Percentiles rank a stretch among this genome's conserved stretches.
These are phyloP conservation scores for Pelagia noctiluca DNA, from an alignment of 30 jellyfish, hydroid and myxozoan genomes.

Conservation along the genomic window DNA sequence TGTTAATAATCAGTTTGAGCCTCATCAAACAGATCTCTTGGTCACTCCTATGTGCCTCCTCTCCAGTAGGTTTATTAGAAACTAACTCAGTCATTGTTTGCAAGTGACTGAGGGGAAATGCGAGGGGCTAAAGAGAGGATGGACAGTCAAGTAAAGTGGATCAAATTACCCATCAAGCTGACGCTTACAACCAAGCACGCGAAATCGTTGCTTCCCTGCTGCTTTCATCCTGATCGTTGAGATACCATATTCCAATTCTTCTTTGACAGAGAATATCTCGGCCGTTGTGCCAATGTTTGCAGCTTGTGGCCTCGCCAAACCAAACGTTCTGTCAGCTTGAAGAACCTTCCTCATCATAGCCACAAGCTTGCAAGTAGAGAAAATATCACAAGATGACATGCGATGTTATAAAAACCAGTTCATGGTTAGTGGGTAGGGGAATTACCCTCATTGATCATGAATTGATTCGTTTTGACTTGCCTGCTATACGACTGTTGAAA, in stretches of 20 bases:
- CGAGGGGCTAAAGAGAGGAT: background rate
- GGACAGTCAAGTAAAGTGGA: background rate
- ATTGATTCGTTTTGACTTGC: no score
- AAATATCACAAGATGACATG: background rate
- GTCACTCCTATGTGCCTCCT: no score
- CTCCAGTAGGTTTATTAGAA: no score
- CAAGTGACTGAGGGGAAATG: background rate
- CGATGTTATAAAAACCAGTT: slow-evolving; percentile 44
- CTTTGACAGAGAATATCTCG: slow-evolving; percentile 85
- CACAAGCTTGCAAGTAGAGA: slow-evolving; percentile 47
- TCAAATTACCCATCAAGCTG: slow-evolving; percentile 89
- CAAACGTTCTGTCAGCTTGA: slow-evolving; percentile 97
- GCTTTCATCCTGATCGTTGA: slow-evolving; percentile 74
- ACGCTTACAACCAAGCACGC: slow-evolving; percentile 53
- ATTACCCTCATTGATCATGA: slow-evolving; percentile 48
- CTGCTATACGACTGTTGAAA: no score
- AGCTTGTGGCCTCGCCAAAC: slow-evolving; percentile 45
- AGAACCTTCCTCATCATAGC: slow-evolving; percentile 88
- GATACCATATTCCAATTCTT: slow-evolving; percentile 73
- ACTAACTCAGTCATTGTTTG: no score
- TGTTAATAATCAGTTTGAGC: no score
- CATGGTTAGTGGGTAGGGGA: slow-evolving; percentile 55
- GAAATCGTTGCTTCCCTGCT: slow-evolving; percentile 91
- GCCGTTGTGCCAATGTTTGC: slow-evolving; percentile 76
- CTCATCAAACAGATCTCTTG: no score